Conservation (phyloP, 1,140 invertebrate species). For the Heliconius melpomene region DNA sequence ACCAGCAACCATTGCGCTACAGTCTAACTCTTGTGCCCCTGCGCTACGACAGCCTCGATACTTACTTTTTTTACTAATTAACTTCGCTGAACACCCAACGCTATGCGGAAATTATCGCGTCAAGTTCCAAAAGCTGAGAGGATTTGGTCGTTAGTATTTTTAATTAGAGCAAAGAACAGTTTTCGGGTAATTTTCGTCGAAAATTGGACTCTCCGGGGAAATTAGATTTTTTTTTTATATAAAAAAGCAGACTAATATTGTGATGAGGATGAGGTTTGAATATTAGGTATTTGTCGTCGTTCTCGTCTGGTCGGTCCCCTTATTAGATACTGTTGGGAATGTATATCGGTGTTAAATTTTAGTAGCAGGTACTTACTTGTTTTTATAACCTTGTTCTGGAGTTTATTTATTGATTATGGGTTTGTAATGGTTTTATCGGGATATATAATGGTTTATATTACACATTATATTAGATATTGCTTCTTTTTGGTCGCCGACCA, state of each 20-base stretch:
- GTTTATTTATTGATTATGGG: slow-evolving; percentile 14
- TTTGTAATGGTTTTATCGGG: slow-evolving; percentile 3
- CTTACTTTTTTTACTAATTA: slow-evolving; percentile 20
- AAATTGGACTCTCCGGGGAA: slow-evolving; percentile 27
- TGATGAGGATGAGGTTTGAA: slow-evolving; percentile 4
- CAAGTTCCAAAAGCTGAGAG: slow-evolving; percentile 25
- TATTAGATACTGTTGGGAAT: neutral
- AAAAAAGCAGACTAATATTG: slow-evolving; percentile 12
- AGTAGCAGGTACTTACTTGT: neutral
- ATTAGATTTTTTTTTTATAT: slow-evolving; percentile 16
- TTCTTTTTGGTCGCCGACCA: too few relatives aligned
- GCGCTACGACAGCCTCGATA: too few relatives aligned
- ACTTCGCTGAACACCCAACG: slow-evolving; percentile 19
- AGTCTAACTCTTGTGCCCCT: too few relatives aligned
- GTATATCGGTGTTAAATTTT: neutral
- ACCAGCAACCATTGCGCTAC: too few relatives aligned
- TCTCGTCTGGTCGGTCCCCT: neutral
- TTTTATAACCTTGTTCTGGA: neutral
- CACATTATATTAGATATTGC: neutral
- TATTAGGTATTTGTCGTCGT: neutral
- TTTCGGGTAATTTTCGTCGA: slow-evolving; percentile 24
- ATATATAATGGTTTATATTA: slow-evolving; percentile 1
- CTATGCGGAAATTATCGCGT: slow-evolving; percentile 23
- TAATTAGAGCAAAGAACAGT: slow-evolving; percentile 31
- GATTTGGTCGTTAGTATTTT: slow-evolving; percentile 32